Evolutionary conservation across 2,888 invertebrate species (phyloP).

Genomic region (Camptogramma bilineatum): DNA sequence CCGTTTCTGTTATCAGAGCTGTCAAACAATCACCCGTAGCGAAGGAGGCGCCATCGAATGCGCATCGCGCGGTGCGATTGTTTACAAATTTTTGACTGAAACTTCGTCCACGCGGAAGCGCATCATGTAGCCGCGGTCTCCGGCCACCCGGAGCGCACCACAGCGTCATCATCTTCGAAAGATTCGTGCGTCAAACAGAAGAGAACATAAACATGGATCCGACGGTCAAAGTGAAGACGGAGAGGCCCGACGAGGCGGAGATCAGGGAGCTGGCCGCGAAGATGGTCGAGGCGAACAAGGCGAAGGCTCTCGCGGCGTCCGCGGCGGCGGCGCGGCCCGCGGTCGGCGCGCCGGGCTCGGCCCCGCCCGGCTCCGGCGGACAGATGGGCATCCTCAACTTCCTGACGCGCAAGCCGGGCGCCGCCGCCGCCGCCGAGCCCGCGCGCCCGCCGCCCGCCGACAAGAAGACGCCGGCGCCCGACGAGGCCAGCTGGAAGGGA

Average conservation of each 20-base stretch:
- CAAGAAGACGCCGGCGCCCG: constrained; percentile 81
- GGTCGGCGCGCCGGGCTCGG: constrained; percentile 70
- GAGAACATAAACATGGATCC: constrained; percentile 54
- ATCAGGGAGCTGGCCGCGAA: constrained; percentile 94
- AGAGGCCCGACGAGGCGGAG: constrained; percentile 94
- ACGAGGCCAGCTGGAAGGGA: constrained; percentile 91
- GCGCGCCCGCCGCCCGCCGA: constrained; percentile 65
- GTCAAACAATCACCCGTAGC: constrained; percentile 10
- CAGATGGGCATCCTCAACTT: constrained; percentile 87
- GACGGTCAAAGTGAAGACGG: constrained; percentile 87
- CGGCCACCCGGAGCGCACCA: constrained; percentile 38
- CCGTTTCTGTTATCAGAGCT: constrained; percentile 56
- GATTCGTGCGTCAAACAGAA: constrained; percentile 18
- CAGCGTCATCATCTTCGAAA: constrained; percentile 22
- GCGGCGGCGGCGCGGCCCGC: constrained; percentile 81
- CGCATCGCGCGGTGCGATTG: constrained; percentile 61
- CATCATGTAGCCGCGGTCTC: constrained; percentile 71
- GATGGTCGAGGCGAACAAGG: constrained; percentile 93
- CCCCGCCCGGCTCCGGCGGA: constrained; percentile 71
- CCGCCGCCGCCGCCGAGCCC: constrained; percentile 55
- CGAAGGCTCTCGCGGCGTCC: constrained; percentile 82
- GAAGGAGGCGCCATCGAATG: constrained; percentile 59
- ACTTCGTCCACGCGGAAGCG: constrained; percentile 52
- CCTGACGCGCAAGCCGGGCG: constrained; percentile 79
- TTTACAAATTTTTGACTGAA: constrained; percentile 71